Percentiles rank a stretch among this genome's conserved stretches.
phyloP scores from a whole-genome alignment of 2,888 invertebrate species.

The Heteromyza rotundicornis region DNA sequence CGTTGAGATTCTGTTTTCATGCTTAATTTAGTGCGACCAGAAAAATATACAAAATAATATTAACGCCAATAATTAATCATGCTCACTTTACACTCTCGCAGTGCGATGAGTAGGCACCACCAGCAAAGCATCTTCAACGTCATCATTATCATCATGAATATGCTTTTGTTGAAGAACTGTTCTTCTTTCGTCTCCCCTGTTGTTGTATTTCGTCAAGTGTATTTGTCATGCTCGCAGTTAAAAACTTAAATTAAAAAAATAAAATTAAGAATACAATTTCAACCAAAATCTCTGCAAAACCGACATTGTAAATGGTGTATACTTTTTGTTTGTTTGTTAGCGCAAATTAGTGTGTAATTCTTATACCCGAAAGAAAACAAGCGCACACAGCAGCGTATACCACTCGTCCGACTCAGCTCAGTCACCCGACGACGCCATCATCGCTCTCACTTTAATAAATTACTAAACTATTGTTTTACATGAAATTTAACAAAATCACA shows the following conservation, averaged over 20 bases:
- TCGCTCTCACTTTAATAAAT: constrained; percentile 39
- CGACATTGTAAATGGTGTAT: too few species aligned
- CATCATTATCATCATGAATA: too few species aligned
- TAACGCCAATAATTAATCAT: constrained; percentile 24
- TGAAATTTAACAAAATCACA: constrained; percentile 48
- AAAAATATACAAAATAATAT: constrained; percentile 19
- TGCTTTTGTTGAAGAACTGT: too few species aligned
- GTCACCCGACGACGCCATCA: not conserved
- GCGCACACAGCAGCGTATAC: not conserved
- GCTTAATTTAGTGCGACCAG: constrained; percentile 21
- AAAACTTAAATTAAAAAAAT: not conserved
- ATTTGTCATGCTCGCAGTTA: constrained; percentile 7
- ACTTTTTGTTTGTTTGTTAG: too few species aligned
- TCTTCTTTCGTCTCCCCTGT: not conserved
- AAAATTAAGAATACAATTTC: not conserved
- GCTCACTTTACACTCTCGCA: constrained; percentile 13
- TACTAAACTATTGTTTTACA: constrained; percentile 52
- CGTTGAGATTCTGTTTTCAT: too few species aligned
- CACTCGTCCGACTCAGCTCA: not conserved
- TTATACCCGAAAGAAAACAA: not conserved
- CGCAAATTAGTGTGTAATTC: constrained; percentile 10
- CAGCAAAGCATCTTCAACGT: too few species aligned
- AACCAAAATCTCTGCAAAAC: not conserved
- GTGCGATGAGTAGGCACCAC: too few species aligned
- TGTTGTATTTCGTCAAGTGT: not conserved